Conservation (phyloP, 2,797 vertebrate genomes). For the Meriones psammophilus region DNA sequence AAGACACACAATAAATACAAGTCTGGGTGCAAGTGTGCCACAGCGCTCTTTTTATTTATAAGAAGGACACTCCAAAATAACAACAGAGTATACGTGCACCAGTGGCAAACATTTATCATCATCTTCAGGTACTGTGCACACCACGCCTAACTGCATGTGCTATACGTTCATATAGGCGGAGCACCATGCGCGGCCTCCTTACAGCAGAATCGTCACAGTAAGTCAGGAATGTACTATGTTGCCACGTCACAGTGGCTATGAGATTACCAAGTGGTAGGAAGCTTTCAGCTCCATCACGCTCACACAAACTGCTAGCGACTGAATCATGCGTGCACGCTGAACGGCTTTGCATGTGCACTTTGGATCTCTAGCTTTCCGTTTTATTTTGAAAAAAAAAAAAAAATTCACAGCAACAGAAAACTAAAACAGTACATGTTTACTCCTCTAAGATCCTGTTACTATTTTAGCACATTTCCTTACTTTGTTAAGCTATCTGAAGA, state of each 20-base stretch:
- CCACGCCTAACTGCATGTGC: not conserved
- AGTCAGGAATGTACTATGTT: not conserved
- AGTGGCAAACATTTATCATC: not conserved
- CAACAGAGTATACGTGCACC: not conserved
- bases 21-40: not conserved
- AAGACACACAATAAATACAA: not conserved
- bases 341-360: not conserved
- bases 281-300: not conserved
- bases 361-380: not conserved
- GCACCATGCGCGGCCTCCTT: not conserved
- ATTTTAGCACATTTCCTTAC: slow-evolving; percentile 29
- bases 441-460: not conserved
- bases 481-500: slow-evolving; percentile 4
- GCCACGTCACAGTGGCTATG: not conserved
- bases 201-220: not conserved
- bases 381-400: not conserved
- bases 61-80: not conserved
- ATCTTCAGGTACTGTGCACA: not conserved
- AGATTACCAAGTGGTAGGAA: not conserved
- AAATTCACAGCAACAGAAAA: not conserved
- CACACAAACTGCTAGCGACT: not conserved
- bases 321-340: no score
- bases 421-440: not conserved
- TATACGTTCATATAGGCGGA: not conserved
- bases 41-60: not conserved